These are phyloP conservation scores for Toxonevra muliebris DNA, from an alignment of 2,888 invertebrate species.

Conservation along the genomic window DNA sequence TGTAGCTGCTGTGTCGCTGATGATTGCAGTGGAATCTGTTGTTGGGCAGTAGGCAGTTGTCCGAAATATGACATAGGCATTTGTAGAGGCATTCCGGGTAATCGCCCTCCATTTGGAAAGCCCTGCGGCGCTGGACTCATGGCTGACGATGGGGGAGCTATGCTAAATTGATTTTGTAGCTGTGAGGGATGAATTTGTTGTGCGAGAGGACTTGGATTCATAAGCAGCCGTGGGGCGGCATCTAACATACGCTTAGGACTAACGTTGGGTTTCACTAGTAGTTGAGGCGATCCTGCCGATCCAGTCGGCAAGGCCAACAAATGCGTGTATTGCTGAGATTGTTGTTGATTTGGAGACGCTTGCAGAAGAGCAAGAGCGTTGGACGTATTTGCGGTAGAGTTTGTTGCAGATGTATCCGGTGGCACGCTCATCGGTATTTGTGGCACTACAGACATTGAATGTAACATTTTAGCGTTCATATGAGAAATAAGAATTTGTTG, in stretches of 20 bases:
- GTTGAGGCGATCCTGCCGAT: constrained; percentile 45
- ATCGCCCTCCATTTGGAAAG: constrained; percentile 50
- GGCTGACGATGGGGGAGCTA: constrained; percentile 19
- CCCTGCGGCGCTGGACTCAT: constrained; percentile 47
- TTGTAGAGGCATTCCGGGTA: constrained; percentile 46
- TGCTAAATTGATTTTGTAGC: constrained; percentile 37
- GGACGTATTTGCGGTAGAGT: constrained; percentile 59
- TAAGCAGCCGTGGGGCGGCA: constrained; percentile 42
- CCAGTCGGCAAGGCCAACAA: constrained; percentile 51
- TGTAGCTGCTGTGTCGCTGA: constrained; percentile 29
- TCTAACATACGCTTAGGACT: constrained; percentile 53
- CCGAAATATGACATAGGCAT: constrained; percentile 61
- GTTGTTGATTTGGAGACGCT: constrained; percentile 46
- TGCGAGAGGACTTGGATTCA: constrained; percentile 43
- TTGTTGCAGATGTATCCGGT: constrained; percentile 43
- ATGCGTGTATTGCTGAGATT: constrained; percentile 46
- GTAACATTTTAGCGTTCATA: constrained; percentile 53
- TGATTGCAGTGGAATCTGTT: constrained; percentile 44
- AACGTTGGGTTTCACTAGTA: constrained; percentile 45
- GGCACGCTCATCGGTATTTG: constrained; percentile 42
- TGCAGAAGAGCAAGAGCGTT: constrained; percentile 56
- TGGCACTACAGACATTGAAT: constrained; percentile 43
- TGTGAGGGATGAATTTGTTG: constrained; percentile 44
- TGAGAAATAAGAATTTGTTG: constrained; percentile 47
- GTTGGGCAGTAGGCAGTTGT: constrained; percentile 54